Conservation (phyloP, 2,888 invertebrate genomes). For the Coleophora flavipennella region DNA sequence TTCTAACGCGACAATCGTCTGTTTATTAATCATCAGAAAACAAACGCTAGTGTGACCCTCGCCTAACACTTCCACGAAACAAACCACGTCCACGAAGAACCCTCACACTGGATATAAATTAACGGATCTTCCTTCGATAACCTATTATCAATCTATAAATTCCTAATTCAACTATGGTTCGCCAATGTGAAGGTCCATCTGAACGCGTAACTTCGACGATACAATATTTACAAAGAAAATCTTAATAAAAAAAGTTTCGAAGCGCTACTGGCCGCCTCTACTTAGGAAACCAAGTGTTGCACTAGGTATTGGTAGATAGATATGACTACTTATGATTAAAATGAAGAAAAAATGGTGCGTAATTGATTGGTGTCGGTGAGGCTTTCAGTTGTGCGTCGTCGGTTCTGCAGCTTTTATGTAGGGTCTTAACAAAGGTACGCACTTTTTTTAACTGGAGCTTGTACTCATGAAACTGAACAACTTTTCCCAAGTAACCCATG, state of each 20-base stretch:
- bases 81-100: conserved; percentile 33
- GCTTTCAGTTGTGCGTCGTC: conserved; percentile 59
- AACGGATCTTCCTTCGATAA: too few relatives aligned
- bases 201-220: conserved; percentile 55
- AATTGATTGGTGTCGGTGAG: conserved; percentile 50
- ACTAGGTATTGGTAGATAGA: conserved; percentile 57
- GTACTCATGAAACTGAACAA: too few relatives aligned
- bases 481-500: too few relatives aligned
- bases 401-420: conserved; percentile 24
- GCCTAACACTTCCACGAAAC: conserved; percentile 29
- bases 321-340: conserved; percentile 65
- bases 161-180: conserved; percentile 7
- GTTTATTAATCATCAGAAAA: too few relatives aligned
- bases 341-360: conserved; percentile 63
- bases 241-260: conserved; percentile 55
- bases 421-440: too few relatives aligned
- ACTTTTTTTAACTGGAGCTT: too few relatives aligned
- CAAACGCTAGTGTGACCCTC: not conserved
- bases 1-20: too few relatives aligned
- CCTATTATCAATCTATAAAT: too few relatives aligned
- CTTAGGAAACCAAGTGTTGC: conserved; percentile 65
- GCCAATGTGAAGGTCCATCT: too few relatives aligned
- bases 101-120: too few relatives aligned
- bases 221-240: conserved; percentile 65
- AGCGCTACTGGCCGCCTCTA: conserved; percentile 69